A percentile compares a stretch with the other conserved stretches of the same genome.
Conservation (phyloP, 2,888 invertebrate genomes). For the Noctua janthe region DNA sequence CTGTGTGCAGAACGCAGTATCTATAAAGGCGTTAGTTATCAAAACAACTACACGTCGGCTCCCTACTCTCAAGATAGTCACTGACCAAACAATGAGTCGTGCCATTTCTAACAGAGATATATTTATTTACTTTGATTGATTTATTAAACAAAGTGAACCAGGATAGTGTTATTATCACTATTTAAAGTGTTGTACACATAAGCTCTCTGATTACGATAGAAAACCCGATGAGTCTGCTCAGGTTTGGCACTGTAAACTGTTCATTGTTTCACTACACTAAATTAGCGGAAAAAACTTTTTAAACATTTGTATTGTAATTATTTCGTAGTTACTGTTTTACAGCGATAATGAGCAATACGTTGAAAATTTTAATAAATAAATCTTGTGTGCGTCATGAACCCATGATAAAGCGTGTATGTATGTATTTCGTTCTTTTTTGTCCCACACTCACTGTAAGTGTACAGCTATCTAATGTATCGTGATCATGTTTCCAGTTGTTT, state of each 20-base stretch:
- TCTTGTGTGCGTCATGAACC: constrained; percentile 16
- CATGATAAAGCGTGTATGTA: no score
- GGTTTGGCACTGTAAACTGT: background rate
- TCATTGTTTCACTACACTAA: background rate
- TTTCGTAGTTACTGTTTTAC: background rate
- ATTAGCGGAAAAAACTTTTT: background rate
- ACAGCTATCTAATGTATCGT: background rate
- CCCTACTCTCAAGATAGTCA: background rate
- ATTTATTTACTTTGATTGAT: constrained; percentile 1
- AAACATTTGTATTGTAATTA: background rate
- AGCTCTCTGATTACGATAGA: background rate
- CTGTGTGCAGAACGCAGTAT: constrained; percentile 20
- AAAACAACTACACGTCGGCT: constrained; percentile 6
- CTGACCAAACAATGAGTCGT: background rate
- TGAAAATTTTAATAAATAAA: constrained; percentile 2
- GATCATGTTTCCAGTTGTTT: constrained; percentile 8
- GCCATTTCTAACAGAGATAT: background rate
- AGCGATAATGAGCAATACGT: background rate
- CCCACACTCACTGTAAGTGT: background rate
- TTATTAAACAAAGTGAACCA: background rate
- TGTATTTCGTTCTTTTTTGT: background rate
- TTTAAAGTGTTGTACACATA: background rate
- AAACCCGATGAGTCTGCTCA: background rate
- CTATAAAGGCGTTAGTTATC: constrained; percentile 5
- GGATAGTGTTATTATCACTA: background rate